A percentile compares a stretch with the other conserved stretches of the same genome.
Evolutionary conservation across 2,113 vertebrate species (phyloP).

Genomic region (Pleuronectes platessa): DNA sequence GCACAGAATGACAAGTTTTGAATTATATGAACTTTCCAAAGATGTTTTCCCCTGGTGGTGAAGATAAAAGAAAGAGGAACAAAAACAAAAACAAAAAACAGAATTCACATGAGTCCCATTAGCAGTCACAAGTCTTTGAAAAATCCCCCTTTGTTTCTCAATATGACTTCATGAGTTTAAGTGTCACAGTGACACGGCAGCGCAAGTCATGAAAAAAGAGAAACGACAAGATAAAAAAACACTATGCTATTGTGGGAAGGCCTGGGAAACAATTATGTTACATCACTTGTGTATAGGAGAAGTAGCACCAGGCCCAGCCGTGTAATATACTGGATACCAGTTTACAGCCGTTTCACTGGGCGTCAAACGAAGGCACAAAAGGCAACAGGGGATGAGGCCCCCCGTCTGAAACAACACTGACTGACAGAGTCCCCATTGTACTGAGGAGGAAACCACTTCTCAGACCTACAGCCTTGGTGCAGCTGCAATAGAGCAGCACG

Average conservation of each 20-base stretch:
- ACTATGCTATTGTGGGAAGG: neutral
- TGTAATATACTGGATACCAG: slow-evolving; percentile 7
- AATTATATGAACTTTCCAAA: neutral
- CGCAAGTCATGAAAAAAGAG: neutral
- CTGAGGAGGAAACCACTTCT: slow-evolving; percentile 75
- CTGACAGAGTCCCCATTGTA: slow-evolving; percentile 79
- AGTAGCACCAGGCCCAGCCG: neutral
- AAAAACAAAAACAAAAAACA: slow-evolving; percentile 35
- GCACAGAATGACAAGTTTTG: neutral
- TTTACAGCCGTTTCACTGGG: slow-evolving; percentile 49
- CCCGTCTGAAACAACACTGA: slow-evolving; percentile 80
- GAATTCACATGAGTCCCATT: neutral
- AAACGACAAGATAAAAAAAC: neutral
- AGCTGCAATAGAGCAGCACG: slow-evolving; percentile 63
- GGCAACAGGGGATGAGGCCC: slow-evolving; percentile 74
- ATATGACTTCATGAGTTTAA: neutral
- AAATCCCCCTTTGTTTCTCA: slow-evolving; percentile 11
- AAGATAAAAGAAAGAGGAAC: slow-evolving; percentile 32
- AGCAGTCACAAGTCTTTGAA: slow-evolving; percentile 3
- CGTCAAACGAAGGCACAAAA: slow-evolving; percentile 67
- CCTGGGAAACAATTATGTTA: no score
- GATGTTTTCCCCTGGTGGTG: neutral
- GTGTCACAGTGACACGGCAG: slow-evolving; percentile 6
- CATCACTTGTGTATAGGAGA: neutral
- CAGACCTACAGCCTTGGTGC: slow-evolving; percentile 56